phyloP scores from a whole-genome alignment of 1,140 invertebrate species.

The Eriocheir sinensis region DNA sequence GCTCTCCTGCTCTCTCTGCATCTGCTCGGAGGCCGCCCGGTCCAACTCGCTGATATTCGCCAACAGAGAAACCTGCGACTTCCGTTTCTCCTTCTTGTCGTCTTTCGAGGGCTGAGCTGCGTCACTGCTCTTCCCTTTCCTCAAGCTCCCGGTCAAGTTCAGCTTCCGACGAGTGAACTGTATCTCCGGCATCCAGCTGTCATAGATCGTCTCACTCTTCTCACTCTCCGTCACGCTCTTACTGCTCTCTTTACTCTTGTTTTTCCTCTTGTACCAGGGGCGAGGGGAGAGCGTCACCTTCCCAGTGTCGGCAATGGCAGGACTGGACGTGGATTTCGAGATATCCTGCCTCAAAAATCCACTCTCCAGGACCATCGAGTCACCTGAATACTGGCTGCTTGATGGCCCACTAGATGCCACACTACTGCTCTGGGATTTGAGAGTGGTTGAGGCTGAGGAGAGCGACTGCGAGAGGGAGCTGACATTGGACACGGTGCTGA shows the following conservation, averaged over 20 bases:
- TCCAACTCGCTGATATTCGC: conserved; percentile 91
- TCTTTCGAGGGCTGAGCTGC: conserved; percentile 61
- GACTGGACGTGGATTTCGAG: conserved; percentile 55
- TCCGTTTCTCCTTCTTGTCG: conserved; percentile 82
- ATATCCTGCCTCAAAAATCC: conserved; percentile 58
- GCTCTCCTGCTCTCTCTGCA: conserved; percentile 84
- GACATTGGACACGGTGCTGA: conserved; percentile 60
- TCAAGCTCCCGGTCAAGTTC: conserved; percentile 45
- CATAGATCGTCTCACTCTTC: conserved; percentile 60
- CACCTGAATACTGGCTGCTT: conserved; percentile 64
- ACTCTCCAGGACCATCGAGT: conserved; percentile 61
- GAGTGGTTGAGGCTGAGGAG: conserved; percentile 67
- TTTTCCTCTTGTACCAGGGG: conserved; percentile 74
- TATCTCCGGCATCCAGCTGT: conserved; percentile 74
- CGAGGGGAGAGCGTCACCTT: conserved; percentile 71
- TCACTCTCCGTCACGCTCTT: conserved; percentile 44
- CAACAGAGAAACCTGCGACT: conserved; percentile 86
- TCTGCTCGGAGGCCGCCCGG: conserved; percentile 89
- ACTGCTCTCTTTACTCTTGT: conserved; percentile 52
- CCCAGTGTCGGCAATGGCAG: conserved; percentile 60
- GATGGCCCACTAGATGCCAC: conserved; percentile 38
- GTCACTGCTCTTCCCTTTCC: conserved; percentile 53
- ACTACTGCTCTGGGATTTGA: conserved; percentile 69
- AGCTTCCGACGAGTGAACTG: conserved; percentile 67
- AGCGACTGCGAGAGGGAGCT: conserved; percentile 71